Conservation (phyloP, 1,140 invertebrate species). For the Camponotus vicinus region DNA sequence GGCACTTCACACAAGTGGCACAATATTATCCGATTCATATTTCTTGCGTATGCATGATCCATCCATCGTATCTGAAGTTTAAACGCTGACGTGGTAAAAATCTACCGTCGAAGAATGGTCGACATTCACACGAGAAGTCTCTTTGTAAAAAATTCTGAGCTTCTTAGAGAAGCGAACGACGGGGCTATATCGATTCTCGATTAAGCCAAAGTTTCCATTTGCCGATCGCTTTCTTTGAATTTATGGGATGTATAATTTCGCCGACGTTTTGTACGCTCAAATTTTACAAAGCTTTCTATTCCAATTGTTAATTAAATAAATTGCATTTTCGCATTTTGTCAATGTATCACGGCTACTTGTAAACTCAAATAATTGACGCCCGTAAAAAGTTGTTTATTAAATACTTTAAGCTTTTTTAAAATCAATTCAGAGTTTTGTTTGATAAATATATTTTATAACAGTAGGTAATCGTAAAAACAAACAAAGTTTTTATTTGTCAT, state of each 20-base stretch:
- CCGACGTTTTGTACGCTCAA: neutral
- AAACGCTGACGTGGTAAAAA: constrained; percentile 14
- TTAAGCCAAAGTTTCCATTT: constrained; percentile 32
- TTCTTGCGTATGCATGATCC: neutral
- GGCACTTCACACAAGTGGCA: constrained; percentile 1
- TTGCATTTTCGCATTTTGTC: neutral
- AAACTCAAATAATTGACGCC: neutral
- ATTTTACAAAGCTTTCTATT: constrained; percentile 28
- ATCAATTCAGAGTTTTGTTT: neutral
- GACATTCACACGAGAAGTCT: constrained; percentile 3
- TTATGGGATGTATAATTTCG: constrained; percentile 17
- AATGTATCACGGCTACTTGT: too few species aligned
- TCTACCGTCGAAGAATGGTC: constrained; percentile 6
- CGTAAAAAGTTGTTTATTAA: neutral
- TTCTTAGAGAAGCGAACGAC: constrained; percentile 18
- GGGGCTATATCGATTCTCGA: constrained; percentile 28
- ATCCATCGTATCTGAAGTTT: neutral
- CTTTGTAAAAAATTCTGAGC: constrained; percentile 40
- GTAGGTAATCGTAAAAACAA: neutral
- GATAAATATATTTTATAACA: neutral
- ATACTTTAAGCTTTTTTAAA: neutral
- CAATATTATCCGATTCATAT: constrained; percentile 21
- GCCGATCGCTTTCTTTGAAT: neutral
- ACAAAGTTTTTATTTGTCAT: neutral
- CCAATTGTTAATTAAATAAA: neutral